Conservation (phyloP, 1,140 invertebrate species). For the Bombus superbus region DNA sequence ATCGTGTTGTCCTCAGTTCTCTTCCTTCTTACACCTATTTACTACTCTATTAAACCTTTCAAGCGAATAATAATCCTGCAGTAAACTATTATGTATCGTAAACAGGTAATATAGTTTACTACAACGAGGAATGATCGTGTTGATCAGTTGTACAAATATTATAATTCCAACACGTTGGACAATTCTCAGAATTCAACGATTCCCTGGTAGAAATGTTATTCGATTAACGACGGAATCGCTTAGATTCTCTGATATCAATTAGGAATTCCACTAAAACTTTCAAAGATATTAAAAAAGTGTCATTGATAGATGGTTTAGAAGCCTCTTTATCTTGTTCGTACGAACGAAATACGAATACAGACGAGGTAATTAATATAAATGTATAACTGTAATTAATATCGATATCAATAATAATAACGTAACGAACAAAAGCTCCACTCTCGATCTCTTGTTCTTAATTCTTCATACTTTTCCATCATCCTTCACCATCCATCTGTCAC, state of each 20-base stretch:
- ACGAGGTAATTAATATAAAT: too few species aligned
- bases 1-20: not conserved
- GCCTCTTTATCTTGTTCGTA: too few species aligned
- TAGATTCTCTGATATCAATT: too few species aligned
- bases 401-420: too few species aligned
- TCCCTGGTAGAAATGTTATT: not conserved
- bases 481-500: not conserved
- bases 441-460: not conserved
- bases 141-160: not conserved
- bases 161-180: not conserved
- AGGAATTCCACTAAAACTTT: too few species aligned
- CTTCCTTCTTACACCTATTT: not conserved
- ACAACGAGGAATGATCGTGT: not conserved
- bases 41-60: too few species aligned
- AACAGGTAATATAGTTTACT: not conserved
- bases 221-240: not conserved
- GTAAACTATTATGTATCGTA: not conserved
- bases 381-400: too few species aligned
- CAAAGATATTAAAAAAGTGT: not conserved
- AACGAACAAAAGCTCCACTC: not conserved
- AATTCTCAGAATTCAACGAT: not conserved
- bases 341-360: too few species aligned
- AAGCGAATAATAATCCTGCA: too few species aligned
- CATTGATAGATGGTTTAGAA: not conserved
- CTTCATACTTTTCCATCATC: too few species aligned